Evolutionary conservation across 2,113 vertebrate species (phyloP).

Genomic region (Corythoichthys haematopterus): DNA sequence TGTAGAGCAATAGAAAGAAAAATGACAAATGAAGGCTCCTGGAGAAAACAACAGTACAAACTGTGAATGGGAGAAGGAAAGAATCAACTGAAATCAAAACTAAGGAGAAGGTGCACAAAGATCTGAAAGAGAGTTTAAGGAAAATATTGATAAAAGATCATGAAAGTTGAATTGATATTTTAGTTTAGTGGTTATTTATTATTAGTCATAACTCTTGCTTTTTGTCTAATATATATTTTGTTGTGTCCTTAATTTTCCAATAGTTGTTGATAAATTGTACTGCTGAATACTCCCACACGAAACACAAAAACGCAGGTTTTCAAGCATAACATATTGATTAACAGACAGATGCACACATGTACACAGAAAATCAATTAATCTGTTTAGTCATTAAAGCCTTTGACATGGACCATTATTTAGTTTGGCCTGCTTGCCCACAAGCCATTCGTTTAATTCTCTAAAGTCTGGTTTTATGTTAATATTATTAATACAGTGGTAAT

Average conservation of each 20-base stretch:
- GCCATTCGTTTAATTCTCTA: neutral
- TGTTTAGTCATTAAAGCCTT: slow-evolving; percentile 4
- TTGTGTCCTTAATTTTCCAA: neutral
- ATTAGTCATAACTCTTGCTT: neutral
- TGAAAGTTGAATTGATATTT: neutral
- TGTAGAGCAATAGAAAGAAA: slow-evolving; percentile 12
- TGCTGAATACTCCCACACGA: neutral
- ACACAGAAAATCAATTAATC: neutral
- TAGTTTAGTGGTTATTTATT: neutral
- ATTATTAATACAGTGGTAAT: too few relatives aligned
- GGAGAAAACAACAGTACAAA: neutral
- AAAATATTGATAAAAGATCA: slow-evolving; percentile 7
- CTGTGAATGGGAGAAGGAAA: neutral
- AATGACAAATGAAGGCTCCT: neutral
- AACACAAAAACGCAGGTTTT: neutral
- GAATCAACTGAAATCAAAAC: slow-evolving; percentile 9
- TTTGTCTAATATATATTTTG: neutral
- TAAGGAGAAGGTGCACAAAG: neutral
- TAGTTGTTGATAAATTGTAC: neutral
- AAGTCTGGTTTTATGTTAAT: neutral
- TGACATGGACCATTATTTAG: neutral
- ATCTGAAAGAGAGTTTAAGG: slow-evolving; percentile 9
- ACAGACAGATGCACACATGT: neutral
- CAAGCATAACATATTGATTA: neutral
- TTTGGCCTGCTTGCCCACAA: neutral